Evolutionary conservation across 2,113 vertebrate genomes (phyloP).

Genomic region (Hyla sarda): DNA sequence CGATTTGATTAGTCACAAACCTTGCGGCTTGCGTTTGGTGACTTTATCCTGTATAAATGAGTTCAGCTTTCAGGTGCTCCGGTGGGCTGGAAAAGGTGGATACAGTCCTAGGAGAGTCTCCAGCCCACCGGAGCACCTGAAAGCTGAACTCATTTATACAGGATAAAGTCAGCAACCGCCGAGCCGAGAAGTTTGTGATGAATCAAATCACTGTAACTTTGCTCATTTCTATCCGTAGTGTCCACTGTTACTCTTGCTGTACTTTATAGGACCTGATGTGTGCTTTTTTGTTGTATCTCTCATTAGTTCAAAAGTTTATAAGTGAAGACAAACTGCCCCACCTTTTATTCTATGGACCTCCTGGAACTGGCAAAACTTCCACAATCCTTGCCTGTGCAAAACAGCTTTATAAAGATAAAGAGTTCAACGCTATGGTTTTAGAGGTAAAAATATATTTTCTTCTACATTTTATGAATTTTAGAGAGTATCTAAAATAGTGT

Average conservation of each 20-base stretch:
- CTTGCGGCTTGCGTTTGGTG: too few relatives aligned
- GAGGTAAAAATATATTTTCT: slow-evolving; percentile 75
- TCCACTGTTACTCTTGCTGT: background rate
- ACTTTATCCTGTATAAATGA: too few relatives aligned
- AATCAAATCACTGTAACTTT: too few relatives aligned
- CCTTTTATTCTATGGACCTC: slow-evolving; percentile 94
- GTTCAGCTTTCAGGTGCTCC: too few relatives aligned
- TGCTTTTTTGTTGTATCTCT: background rate
- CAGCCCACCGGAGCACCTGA: too few relatives aligned
- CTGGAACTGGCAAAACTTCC: slow-evolving; percentile 95
- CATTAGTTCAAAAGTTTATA: slow-evolving; percentile 91
- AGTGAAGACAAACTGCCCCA: slow-evolving; percentile 91
- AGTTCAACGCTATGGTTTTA: slow-evolving; percentile 94
- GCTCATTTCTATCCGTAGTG: too few relatives aligned
- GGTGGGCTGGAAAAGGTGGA: too few relatives aligned
- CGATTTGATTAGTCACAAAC: too few relatives aligned
- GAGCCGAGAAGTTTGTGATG: too few relatives aligned
- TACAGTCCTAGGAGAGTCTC: too few relatives aligned
- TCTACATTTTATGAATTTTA: background rate
- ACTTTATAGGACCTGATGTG: background rate
- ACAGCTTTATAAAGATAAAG: slow-evolving; percentile 90
- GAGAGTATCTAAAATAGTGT: background rate
- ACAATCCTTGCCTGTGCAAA: slow-evolving; percentile 92
- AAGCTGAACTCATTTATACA: too few relatives aligned
- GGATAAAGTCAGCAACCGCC: too few relatives aligned